phyloP scores from a whole-genome alignment of 2,797 vertebrate species.

The Poecilia velifera region DNA sequence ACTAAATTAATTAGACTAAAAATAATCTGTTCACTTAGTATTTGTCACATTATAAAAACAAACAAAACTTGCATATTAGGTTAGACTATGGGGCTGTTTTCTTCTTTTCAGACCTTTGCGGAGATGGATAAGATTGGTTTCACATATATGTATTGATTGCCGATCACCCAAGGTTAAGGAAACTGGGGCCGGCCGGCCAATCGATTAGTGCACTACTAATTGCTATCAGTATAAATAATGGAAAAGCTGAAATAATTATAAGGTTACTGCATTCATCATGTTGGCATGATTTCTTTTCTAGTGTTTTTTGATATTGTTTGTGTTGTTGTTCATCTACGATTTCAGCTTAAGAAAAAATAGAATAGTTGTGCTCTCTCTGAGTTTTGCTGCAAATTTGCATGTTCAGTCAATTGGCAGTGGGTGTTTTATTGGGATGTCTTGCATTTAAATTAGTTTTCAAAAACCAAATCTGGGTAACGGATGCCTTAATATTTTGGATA shows the following conservation, averaged over 20 bases:
- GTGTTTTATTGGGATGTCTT: neutral
- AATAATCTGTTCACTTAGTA: no score
- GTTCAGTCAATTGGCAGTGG: neutral
- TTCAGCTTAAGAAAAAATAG: neutral
- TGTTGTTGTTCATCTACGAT: neutral
- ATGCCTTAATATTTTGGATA: neutral
- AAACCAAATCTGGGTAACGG: neutral
- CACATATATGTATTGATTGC: no score
- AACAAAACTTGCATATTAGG: no score
- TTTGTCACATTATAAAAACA: no score
- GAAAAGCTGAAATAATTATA: neutral
- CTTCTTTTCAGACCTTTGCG: no score
- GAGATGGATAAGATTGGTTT: no score
- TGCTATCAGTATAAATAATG: neutral
- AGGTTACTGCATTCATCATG: neutral
- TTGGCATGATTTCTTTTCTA: neutral
- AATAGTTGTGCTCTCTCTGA: neutral
- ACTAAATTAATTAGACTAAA: no score
- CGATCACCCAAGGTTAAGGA: no score
- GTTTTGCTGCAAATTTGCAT: neutral
- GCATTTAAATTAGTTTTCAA: neutral
- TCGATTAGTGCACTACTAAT: no score
- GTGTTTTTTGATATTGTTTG: neutral
- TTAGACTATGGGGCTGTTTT: no score
- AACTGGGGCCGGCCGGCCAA: no score